Percentiles rank a stretch among this genome's conserved stretches.
These are phyloP conservation scores for Delphinapterus leucas DNA, from an alignment of 2,113 vertebrate genomes.

Conservation along the genomic window DNA sequence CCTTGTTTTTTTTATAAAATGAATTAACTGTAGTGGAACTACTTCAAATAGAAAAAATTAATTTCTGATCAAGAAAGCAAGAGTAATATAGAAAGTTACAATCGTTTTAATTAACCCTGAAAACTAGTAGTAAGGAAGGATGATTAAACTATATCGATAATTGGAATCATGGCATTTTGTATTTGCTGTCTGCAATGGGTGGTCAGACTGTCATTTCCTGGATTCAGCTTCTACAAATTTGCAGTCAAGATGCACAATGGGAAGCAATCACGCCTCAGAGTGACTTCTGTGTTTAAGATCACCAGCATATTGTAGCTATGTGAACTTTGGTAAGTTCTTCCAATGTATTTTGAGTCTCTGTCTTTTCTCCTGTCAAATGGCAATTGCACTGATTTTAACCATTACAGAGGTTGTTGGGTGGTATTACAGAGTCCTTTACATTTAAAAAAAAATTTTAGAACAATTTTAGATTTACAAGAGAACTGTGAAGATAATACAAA, in stretches of 20 bases:
- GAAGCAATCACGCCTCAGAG: background rate
- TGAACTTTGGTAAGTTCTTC: background rate
- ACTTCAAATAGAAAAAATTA: background rate
- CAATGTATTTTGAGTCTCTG: background rate
- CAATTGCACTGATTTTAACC: background rate
- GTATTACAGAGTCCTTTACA: background rate
- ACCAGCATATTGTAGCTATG: background rate
- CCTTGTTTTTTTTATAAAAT: background rate
- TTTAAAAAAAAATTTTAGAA: background rate
- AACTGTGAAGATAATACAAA: background rate
- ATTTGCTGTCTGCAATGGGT: background rate
- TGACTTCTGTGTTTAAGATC: background rate
- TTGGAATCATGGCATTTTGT: background rate
- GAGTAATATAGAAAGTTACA: background rate
- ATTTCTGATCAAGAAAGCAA: background rate
- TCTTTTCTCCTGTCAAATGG: background rate
- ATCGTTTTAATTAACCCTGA: background rate
- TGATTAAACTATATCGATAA: background rate
- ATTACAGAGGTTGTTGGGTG: background rate
- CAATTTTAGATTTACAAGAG: background rate
- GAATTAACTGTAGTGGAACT: background rate
- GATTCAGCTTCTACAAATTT: background rate
- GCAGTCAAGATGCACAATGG: background rate
- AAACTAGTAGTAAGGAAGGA: background rate
- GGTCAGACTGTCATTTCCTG: background rate